Conservation (phyloP, 2,888 invertebrate species). For the Polylopha cassiicola region DNA sequence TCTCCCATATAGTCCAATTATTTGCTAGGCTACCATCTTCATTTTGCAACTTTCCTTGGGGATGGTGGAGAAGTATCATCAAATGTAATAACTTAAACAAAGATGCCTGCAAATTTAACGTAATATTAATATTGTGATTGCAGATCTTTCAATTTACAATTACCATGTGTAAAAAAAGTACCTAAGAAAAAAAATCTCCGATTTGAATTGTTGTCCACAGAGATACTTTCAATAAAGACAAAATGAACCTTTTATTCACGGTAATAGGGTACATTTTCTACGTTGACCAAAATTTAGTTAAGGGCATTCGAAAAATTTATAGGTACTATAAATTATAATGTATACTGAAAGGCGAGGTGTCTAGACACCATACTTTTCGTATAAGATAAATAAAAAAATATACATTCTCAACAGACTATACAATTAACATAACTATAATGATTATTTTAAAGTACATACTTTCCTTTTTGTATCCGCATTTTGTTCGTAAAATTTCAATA, state of each 20-base stretch:
- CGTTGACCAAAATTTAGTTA: no score
- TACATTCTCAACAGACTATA: no score
- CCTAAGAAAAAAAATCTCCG: no score
- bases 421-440: neutral
- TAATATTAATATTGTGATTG: neutral
- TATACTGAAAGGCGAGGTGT: no score
- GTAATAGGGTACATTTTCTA: no score
- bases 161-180: constrained; percentile 2
- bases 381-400: no score
- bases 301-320: no score
- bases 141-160: constrained; percentile 3
- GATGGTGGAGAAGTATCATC: constrained; percentile 59
- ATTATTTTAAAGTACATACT: constrained; percentile 35
- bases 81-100: constrained; percentile 53
- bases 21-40: constrained; percentile 52
- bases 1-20: constrained; percentile 58
- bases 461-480: constrained; percentile 64
- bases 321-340: no score
- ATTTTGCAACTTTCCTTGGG: constrained; percentile 42
- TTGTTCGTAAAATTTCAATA: constrained; percentile 66
- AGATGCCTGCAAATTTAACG: constrained; percentile 41
- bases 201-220: no score
- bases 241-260: no score
- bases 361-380: no score
- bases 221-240: no score